phyloP scores from a whole-genome alignment of 2,888 invertebrate genomes.

The Dolichopus griseipennis region DNA sequence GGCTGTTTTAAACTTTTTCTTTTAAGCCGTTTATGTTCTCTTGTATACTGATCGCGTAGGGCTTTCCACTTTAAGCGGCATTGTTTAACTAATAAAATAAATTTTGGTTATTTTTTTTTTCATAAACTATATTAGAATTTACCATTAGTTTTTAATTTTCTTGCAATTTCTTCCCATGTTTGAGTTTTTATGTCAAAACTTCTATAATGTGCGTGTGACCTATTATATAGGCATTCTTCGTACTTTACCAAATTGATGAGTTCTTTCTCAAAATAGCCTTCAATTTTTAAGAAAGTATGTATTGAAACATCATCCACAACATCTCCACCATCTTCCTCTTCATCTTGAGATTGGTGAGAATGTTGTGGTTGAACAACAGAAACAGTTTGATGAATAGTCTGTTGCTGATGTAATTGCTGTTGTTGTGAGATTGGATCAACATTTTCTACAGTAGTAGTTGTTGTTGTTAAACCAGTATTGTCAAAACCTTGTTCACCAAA shows the following conservation, averaged over 20 bases:
- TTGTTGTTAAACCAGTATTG: not conserved
- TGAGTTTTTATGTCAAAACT: slow-evolving; percentile 35
- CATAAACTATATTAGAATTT: not conserved
- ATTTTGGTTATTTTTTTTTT: not conserved
- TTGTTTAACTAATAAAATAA: slow-evolving; percentile 29
- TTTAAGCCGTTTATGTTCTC: slow-evolving; percentile 37
- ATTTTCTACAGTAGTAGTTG: slow-evolving; percentile 29
- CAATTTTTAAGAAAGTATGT: slow-evolving; percentile 38
- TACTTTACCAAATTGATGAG: slow-evolving; percentile 34
- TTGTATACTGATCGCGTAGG: slow-evolving; percentile 37
- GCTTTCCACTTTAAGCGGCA: slow-evolving; percentile 41
- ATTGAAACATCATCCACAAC: slow-evolving; percentile 40
- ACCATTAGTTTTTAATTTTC: slow-evolving; percentile 38
- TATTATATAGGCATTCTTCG: slow-evolving; percentile 35
- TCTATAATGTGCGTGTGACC: slow-evolving; percentile 34
- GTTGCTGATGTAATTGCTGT: slow-evolving; percentile 17
- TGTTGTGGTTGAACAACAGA: slow-evolving; percentile 16
- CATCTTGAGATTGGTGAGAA: slow-evolving; percentile 7
- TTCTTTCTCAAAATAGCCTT: slow-evolving; percentile 39
- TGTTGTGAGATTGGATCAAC: slow-evolving; percentile 20
- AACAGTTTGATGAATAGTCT: slow-evolving; percentile 19
- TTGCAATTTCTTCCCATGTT: slow-evolving; percentile 37
- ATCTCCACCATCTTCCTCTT: slow-evolving; percentile 19
- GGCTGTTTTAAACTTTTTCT: slow-evolving; percentile 27
- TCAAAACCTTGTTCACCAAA: slow-evolving; percentile 9